These are phyloP conservation scores for Thaleichthys pacificus DNA, from an alignment of 2,797 vertebrate species.

Conservation along the genomic window DNA sequence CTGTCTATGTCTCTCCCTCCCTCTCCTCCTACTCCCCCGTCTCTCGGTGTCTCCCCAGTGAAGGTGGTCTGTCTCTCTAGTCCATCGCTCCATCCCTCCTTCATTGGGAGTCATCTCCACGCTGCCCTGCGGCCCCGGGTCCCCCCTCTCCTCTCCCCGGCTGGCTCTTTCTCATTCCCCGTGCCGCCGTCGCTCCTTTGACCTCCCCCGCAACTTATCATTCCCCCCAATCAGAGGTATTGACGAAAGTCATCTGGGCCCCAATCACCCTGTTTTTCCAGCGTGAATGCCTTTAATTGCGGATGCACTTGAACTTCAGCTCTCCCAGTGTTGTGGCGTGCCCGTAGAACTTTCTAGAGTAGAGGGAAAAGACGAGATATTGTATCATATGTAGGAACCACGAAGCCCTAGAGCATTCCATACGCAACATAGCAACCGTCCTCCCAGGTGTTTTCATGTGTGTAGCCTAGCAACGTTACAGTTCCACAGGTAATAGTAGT, in stretches of 20 bases:
- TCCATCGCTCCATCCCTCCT: neutral
- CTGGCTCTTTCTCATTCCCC: neutral
- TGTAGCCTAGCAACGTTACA: neutral
- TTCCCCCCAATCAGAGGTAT: slow-evolving; percentile 43
- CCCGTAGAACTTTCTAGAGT: slow-evolving; percentile 35
- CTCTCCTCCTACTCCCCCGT: neutral
- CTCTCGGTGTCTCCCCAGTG: neutral
- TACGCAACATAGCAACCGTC: slow-evolving; percentile 9
- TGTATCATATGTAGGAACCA: neutral
- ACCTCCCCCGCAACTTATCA: slow-evolving; percentile 26
- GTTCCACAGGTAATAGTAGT: slow-evolving; percentile 13
- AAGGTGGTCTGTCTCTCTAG: slow-evolving; percentile 1
- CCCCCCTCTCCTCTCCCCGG: neutral
- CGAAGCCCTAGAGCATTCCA: too few relatives aligned
- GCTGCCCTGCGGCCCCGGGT: neutral
- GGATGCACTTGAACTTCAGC: slow-evolving; percentile 33
- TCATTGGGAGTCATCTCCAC: neutral
- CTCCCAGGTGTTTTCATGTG: slow-evolving; percentile 24
- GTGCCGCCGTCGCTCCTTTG: slow-evolving; percentile 19
- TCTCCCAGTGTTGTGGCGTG: slow-evolving; percentile 38
- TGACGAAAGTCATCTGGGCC: slow-evolving; percentile 38
- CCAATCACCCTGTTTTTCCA: slow-evolving; percentile 40
- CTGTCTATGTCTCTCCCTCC: too few relatives aligned
- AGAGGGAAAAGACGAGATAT: slow-evolving; percentile 16
- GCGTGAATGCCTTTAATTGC: slow-evolving; percentile 36